Percentiles rank a stretch among this genome's conserved stretches.
Conservation (phyloP, 1,140 invertebrate genomes). For the Belonocnema kinseyi region DNA sequence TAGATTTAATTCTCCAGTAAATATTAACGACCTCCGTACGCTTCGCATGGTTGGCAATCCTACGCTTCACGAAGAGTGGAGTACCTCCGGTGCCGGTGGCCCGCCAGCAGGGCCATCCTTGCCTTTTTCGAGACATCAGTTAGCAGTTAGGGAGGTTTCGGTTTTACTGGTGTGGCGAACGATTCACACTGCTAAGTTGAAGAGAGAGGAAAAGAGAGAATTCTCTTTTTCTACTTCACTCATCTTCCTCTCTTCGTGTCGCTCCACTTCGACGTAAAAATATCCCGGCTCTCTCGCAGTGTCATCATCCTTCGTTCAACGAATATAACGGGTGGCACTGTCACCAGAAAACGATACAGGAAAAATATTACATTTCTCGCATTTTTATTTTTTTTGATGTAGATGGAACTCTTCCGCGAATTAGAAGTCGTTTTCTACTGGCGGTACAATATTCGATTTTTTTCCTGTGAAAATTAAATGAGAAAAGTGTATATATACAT, state of each 20-base stretch:
- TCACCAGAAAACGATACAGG: not conserved
- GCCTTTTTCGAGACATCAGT: conserved; percentile 5
- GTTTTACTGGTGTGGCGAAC: conserved; percentile 48
- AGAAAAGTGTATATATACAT: no score
- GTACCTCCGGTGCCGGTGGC: conserved; percentile 16
- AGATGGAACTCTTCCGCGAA: not conserved
- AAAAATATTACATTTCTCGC: not conserved
- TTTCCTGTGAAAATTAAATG: no score
- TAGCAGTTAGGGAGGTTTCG: conserved; percentile 40
- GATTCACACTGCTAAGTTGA: conserved; percentile 44
- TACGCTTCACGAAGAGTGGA: conserved; percentile 13
- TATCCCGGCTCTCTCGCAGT: conserved; percentile 50
- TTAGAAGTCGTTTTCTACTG: not conserved
- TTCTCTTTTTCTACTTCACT: conserved; percentile 37
- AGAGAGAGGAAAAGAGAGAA: conserved; percentile 36
- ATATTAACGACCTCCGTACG: conserved; percentile 35
- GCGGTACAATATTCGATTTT: no score
- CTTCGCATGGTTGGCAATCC: conserved; percentile 16
- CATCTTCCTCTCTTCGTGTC: conserved; percentile 38
- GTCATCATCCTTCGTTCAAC: conserved; percentile 19
- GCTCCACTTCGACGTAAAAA: conserved; percentile 67
- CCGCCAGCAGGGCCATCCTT: conserved; percentile 17
- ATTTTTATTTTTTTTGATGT: not conserved
- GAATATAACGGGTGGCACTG: conserved; percentile 7
- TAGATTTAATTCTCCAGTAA: conserved; percentile 39